Percentiles rank a stretch among this genome's conserved stretches.
phyloP scores from a whole-genome alignment of 2,113 vertebrate genomes.

The Daboia siamensis region DNA sequence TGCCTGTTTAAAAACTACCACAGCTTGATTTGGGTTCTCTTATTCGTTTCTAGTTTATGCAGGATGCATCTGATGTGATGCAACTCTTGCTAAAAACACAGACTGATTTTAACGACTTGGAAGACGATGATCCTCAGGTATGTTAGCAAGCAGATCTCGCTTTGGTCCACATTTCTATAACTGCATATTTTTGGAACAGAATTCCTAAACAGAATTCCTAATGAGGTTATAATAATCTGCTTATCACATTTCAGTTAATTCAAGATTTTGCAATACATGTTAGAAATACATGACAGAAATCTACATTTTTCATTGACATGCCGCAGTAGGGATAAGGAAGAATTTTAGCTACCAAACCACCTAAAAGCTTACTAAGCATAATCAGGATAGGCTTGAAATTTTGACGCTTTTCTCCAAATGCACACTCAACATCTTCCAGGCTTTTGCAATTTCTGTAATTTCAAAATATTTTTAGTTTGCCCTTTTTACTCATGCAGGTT shows the following conservation, averaged over 20 bases:
- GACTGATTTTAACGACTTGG: conserved; percentile 94
- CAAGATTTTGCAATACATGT: not conserved
- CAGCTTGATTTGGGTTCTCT: conserved; percentile 14
- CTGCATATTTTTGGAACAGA: not conserved
- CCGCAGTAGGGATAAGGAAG: not conserved
- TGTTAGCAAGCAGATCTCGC: not conserved
- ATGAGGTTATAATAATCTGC: not conserved
- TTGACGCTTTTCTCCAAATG: not conserved
- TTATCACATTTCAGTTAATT: not conserved
- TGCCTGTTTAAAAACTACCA: not conserved
- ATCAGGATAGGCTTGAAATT: not conserved
- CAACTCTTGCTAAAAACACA: conserved; percentile 95
- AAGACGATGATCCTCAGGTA: conserved; percentile 97
- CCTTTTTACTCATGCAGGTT: not conserved
- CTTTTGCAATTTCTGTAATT: not conserved
- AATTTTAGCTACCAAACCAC: not conserved
- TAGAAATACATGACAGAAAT: not conserved
- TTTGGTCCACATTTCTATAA: not conserved
- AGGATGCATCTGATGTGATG: conserved; percentile 98
- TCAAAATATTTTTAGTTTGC: not conserved
- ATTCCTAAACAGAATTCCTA: too few species aligned
- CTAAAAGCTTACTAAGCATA: not conserved
- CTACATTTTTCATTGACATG: not conserved
- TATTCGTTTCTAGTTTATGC: conserved; percentile 85
- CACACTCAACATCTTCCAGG: not conserved